Evolutionary conservation across 2,888 invertebrate species (phyloP).

Genomic region (Tachina lurida): DNA sequence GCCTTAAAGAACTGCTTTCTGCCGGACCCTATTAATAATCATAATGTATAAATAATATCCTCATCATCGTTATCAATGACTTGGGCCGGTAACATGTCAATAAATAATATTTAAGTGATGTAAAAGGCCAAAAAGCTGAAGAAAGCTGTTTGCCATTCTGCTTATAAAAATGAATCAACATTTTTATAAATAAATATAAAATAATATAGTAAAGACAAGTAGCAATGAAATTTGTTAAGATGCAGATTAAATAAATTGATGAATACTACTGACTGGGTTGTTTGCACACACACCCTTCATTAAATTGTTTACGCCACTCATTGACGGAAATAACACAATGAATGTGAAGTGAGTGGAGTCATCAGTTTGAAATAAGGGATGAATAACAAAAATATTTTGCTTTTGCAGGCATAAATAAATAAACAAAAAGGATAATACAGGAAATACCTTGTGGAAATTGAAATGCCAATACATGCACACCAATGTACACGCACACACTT

Average conservation of each 20-base stretch:
- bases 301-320: neutral
- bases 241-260: neutral
- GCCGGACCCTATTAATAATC: no score
- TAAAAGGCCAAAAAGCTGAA: neutral
- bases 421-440: neutral
- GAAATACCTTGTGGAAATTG: neutral
- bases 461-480: neutral
- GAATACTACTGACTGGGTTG: neutral
- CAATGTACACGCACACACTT: neutral
- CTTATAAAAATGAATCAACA: neutral
- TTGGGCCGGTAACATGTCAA: no score
- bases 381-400: neutral
- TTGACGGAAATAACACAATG: neutral
- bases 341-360: neutral
- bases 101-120: neutral
- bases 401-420: neutral
- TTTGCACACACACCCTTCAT: neutral
- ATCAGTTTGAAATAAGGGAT: neutral
- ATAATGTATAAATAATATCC: no score
- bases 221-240: neutral
- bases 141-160: neutral
- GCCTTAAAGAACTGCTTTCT: no score
- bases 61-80: no score
- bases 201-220: neutral
- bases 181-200: no score